Base-by-base conservation (phyloP, 35 echinoderm and acorn worm species). In the Diadema setosum region DNA sequence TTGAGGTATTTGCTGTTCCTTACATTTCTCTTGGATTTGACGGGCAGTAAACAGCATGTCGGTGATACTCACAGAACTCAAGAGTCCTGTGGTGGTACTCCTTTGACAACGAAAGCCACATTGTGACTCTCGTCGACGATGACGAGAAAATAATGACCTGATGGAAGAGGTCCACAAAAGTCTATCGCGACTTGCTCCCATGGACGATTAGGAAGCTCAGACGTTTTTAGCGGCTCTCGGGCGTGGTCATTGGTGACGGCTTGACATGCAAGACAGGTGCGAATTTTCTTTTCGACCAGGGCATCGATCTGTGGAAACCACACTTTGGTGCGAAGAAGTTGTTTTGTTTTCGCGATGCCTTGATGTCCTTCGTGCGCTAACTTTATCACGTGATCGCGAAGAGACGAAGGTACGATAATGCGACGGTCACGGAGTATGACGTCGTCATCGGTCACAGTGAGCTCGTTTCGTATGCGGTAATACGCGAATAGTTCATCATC, bases 41-140 rank as follows among this genome's bases (percentile, higher is more conserved):
- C n/a, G n/a, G n/a, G n/a, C n/a, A n/a, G n/a, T n/a, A n/a, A n/a
- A n/a, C n/a, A n/a, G n/a, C n/a, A n/a, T n/a, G n/a, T n/a, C n/a
- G n/a, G n/a, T n/a, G n/a, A n/a, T n/a, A n/a, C n/a, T n/a, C n/a
- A n/a, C n/a, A n/a, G n/a, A n/a, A n/a, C n/a, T n/a, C n/a, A n/a
- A n/a, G n/a, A n/a, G n/a, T n/a, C n/a, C n/a, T n/a, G n/a, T n/a
- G n/a, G n/a, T n/a, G n/a, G n/a, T n/a, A n/a, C n/a, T n/a, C n/a
- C n/a, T n/a, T n/a, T n/a, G n/a, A n/a, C n/a, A n/a, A n/a, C n/a
- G n/a, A n/a, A n/a, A n/a, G n/a, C n/a, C n/a, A n/a, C n/a, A n/a
- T n/a, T n/a, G n/a, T n/a, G n/a, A n/a, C n/a, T n/a, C n/a, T 90
- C 82, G 52, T 90, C 93, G 5, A 87, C 63, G 24, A 84, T 69